Percentiles rank a stretch among this genome's conserved stretches.
phyloP scores from a whole-genome alignment of 1,140 invertebrate genomes.

The Aphelenchoides avenae region DNA sequence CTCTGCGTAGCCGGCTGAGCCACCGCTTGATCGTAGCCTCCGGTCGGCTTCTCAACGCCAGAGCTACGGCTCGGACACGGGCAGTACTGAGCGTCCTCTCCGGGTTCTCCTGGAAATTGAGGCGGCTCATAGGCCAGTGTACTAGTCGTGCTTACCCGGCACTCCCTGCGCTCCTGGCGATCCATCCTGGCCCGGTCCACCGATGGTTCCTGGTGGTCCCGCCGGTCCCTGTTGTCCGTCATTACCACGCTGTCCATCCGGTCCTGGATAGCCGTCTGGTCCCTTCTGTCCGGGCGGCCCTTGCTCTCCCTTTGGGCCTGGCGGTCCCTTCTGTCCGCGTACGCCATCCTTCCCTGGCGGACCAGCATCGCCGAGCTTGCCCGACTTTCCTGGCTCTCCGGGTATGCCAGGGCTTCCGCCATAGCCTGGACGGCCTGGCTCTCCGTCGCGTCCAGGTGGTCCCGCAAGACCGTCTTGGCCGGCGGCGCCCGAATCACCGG shows the following conservation, averaged over 20 bases:
- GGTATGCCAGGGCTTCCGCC: constrained; percentile 42
- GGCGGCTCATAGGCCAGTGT: too few relatives aligned
- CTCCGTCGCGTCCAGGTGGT: constrained; percentile 26
- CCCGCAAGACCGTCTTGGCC: constrained; percentile 38
- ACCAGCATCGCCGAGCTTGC: constrained; percentile 33
- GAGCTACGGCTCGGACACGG: constrained; percentile 38
- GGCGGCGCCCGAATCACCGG: constrained; percentile 25
- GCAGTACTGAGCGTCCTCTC: constrained; percentile 42
- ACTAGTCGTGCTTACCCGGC: too few relatives aligned
- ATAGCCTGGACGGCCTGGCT: constrained; percentile 37
- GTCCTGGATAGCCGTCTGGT: constrained; percentile 43
- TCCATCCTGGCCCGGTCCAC: constrained; percentile 37
- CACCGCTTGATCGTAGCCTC: constrained; percentile 6
- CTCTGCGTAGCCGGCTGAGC: too few relatives aligned
- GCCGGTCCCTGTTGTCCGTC: constrained; percentile 33
- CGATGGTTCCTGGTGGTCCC: constrained; percentile 32
- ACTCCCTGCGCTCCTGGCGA: constrained; percentile 32
- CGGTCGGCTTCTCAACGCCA: constrained; percentile 31
- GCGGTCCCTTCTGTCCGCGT: constrained; percentile 35
- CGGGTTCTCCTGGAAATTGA: too few relatives aligned
- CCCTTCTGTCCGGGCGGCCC: constrained; percentile 35
- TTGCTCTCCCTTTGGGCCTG: constrained; percentile 35
- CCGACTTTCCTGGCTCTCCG: constrained; percentile 32
- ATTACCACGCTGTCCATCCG: constrained; percentile 46
- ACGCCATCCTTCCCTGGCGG: constrained; percentile 36